Conservation (phyloP, 2,113 vertebrate genomes). For the Toxotes chatareus region DNA sequence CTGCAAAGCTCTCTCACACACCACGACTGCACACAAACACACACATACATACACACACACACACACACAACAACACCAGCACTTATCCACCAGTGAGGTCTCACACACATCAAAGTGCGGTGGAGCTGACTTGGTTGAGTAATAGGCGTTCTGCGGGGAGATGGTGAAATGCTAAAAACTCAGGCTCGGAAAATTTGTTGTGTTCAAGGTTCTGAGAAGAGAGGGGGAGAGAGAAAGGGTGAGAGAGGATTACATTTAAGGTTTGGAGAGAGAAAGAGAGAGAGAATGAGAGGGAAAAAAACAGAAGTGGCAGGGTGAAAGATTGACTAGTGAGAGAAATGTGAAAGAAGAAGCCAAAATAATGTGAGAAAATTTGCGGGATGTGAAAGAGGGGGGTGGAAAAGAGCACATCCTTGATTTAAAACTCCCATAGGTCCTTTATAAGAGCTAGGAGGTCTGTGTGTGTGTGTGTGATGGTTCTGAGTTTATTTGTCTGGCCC, state of each 20-base stretch:
- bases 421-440: constrained; percentile 63
- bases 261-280: neutral
- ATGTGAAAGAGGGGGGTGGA: constrained; percentile 39
- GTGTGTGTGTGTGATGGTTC: neutral
- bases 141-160: constrained; percentile 70
- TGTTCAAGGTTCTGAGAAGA: constrained; percentile 53
- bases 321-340: constrained; percentile 54
- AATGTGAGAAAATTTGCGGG: constrained; percentile 60
- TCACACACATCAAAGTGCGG: constrained; percentile 75
- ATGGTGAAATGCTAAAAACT: constrained; percentile 62
- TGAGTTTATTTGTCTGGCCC: constrained; percentile 47
- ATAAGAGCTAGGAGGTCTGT: constrained; percentile 56
- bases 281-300: neutral
- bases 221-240: constrained; percentile 2
- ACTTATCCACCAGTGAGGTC: constrained; percentile 79
- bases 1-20: constrained; percentile 60
- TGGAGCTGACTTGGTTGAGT: constrained; percentile 61
- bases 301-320: constrained; percentile 33
- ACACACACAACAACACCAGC: constrained; percentile 54
- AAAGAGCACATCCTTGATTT: constrained; percentile 59
- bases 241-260: constrained; percentile 36
- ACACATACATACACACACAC: constrained; percentile 38
- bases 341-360: constrained; percentile 54
- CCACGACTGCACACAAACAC: constrained; percentile 15
- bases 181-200: constrained; percentile 61